phyloP scores from a whole-genome alignment of 2,797 vertebrate species.

The Pseudochirops cupreus region DNA sequence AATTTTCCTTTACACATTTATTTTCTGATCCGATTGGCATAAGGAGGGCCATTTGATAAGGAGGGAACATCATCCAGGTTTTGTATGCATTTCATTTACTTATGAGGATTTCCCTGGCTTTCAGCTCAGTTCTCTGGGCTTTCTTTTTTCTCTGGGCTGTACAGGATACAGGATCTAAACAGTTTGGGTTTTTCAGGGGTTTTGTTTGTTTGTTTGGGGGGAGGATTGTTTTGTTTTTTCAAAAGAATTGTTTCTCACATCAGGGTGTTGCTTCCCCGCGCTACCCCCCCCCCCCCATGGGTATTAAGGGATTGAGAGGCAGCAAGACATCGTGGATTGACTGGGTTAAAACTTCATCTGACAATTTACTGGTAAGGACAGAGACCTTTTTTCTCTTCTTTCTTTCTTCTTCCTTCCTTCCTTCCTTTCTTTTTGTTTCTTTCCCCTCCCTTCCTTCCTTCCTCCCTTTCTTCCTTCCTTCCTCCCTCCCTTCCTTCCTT shows the following conservation, averaged over 20 bases:
- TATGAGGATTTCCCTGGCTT: not conserved
- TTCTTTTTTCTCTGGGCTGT: not conserved
- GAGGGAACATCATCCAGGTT: not conserved
- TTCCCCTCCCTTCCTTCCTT: accelerated
- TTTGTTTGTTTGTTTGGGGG: too few species aligned
- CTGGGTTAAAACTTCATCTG: not conserved
- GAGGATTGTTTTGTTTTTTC: not conserved
- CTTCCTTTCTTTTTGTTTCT: too few species aligned
- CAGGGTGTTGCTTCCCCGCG: not conserved
- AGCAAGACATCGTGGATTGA: not conserved
- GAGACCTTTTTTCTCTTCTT: too few species aligned
- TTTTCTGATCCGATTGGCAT: not conserved
- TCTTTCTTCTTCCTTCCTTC: too few species aligned
- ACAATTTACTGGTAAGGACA: not conserved
- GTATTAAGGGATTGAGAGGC: not conserved
- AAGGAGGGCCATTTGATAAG: not conserved
- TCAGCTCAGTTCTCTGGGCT: not conserved
- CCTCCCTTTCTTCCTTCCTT: accelerated
- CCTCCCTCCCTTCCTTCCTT: too few species aligned
- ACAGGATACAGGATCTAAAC: not conserved
- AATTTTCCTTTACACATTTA: not conserved
- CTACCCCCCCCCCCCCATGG: not conserved
- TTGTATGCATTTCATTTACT: not conserved
- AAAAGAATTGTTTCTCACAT: not conserved
- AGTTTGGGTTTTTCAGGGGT: not conserved